Percentiles rank a stretch among this genome's conserved stretches.
Evolutionary conservation across 2,888 invertebrate species (phyloP).

Genomic region (Ormyrus pomaceus): DNA sequence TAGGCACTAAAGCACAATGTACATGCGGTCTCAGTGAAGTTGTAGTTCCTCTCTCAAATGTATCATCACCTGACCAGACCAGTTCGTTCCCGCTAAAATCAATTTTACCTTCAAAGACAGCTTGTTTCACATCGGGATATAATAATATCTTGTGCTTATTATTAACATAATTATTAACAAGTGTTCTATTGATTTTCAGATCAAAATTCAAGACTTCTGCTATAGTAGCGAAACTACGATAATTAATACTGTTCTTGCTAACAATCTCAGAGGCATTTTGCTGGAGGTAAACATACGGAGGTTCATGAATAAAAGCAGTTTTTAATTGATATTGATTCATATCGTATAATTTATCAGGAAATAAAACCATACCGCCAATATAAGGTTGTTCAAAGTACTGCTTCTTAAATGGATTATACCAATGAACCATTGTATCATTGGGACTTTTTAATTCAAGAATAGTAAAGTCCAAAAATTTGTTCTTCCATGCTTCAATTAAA

Average conservation of each 20-base stretch:
- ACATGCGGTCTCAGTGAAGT: conserved; percentile 17
- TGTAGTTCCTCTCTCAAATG: conserved; percentile 25
- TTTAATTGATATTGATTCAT: conserved; percentile 58
- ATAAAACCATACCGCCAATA: conserved; percentile 41
- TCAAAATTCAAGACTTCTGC: conserved; percentile 58
- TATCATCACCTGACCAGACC: conserved; percentile 36
- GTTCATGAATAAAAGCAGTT: conserved; percentile 4
- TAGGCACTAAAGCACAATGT: conserved; percentile 57
- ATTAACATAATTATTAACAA: neutral
- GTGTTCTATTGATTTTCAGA: neutral
- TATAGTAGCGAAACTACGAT: conserved; percentile 20
- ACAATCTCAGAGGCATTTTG: conserved; percentile 13
- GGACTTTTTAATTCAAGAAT: conserved; percentile 25
- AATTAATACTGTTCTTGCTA: conserved; percentile 30
- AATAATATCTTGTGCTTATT: too few relatives aligned
- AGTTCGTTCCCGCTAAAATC: conserved; percentile 43
- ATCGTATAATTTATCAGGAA: conserved; percentile 59
- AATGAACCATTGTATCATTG: conserved; percentile 49
- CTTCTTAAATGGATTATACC: conserved; percentile 55
- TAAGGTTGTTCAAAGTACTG: conserved; percentile 30
- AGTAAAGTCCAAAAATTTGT: conserved; percentile 30
- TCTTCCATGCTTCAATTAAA: conserved; percentile 4
- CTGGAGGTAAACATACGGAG: conserved; percentile 36
- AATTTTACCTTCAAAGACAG: conserved; percentile 1
- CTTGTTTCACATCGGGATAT: neutral